Conservation (phyloP, 2,113 vertebrate species). For the Gadus macrocephalus region DNA sequence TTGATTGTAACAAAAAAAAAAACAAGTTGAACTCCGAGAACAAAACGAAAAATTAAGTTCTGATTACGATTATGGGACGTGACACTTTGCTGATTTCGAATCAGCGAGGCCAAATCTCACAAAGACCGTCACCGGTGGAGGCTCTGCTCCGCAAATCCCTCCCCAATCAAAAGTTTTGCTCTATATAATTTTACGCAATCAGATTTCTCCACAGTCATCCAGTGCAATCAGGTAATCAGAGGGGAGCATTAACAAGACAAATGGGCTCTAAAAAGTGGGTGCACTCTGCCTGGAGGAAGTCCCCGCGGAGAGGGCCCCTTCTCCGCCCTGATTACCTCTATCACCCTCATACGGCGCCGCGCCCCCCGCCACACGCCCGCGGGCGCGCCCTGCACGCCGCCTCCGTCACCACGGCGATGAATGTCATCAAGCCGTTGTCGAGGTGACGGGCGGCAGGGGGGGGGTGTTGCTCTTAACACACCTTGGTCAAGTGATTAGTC, state of each 20-base stretch:
- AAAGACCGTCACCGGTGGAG: slow-evolving; percentile 71
- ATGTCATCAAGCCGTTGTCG: slow-evolving; percentile 54
- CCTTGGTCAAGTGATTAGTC: slow-evolving; percentile 60
- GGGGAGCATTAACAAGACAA: slow-evolving; percentile 80
- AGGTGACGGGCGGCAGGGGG: background rate
- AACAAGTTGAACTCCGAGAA: slow-evolving; percentile 46
- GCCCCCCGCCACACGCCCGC: slow-evolving; percentile 35
- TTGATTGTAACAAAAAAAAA: slow-evolving; percentile 9
- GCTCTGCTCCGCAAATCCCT: slow-evolving; percentile 70
- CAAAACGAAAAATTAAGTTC: slow-evolving; percentile 65
- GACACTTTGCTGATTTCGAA: slow-evolving; percentile 79
- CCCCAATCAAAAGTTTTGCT: slow-evolving; percentile 80
- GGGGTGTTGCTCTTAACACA: slow-evolving; percentile 46
- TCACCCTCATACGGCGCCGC: slow-evolving; percentile 67
- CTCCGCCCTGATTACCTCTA: slow-evolving; percentile 68
- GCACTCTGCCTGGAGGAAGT: slow-evolving; percentile 78
- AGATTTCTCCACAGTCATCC: slow-evolving; percentile 82
- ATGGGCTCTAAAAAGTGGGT: slow-evolving; percentile 79
- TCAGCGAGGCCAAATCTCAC: slow-evolving; percentile 78
- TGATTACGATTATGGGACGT: slow-evolving; percentile 80
- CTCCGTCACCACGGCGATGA: slow-evolving; percentile 6
- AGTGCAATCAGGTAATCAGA: slow-evolving; percentile 84
- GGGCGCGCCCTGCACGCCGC: too few relatives aligned
- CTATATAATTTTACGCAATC: slow-evolving; percentile 83
- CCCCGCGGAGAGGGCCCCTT: slow-evolving; percentile 72